Conservation (phyloP, 1,140 invertebrate genomes). For the Drosophila pseudoananassae region DNA sequence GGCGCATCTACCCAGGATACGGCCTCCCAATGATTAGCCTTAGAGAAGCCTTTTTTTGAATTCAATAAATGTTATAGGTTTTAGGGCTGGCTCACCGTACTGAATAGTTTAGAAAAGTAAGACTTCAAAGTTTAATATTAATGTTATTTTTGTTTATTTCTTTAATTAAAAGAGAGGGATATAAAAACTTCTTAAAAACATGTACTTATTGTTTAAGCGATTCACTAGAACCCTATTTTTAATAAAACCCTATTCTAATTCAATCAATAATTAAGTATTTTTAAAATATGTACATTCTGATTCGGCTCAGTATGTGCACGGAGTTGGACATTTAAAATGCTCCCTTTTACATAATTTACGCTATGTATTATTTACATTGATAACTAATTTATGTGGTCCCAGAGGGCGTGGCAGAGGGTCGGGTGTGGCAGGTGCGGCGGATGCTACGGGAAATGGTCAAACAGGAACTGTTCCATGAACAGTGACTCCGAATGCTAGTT, state of each 20-base stretch:
- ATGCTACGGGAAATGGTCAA: constrained; percentile 75
- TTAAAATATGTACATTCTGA: constrained; percentile 30
- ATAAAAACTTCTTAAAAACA: constrained; percentile 63
- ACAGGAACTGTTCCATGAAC: constrained; percentile 84
- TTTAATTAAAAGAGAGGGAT: constrained; percentile 12
- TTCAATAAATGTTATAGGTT: no score
- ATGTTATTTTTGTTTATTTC: background rate
- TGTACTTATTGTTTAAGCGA: background rate
- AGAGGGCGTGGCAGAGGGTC: constrained; percentile 14
- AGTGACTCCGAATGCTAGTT: constrained; percentile 84
- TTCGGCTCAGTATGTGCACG: constrained; percentile 14
- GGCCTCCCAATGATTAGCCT: background rate
- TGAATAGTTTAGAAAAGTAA: no score
- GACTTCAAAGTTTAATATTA: no score
- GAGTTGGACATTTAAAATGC: constrained; percentile 41
- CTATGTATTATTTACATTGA: constrained; percentile 44
- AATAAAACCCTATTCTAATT: constrained; percentile 21
- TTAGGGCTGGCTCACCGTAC: no score
- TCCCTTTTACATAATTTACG: constrained; percentile 36
- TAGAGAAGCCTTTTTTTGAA: no score
- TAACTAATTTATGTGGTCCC: constrained; percentile 26
- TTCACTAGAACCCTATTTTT: constrained; percentile 27
- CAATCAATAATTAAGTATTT: background rate
- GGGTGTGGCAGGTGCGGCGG: constrained; percentile 15
- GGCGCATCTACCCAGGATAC: constrained; percentile 48